phyloP scores from a whole-genome alignment of 2,113 vertebrate species.

The Eidolon helvum region DNA sequence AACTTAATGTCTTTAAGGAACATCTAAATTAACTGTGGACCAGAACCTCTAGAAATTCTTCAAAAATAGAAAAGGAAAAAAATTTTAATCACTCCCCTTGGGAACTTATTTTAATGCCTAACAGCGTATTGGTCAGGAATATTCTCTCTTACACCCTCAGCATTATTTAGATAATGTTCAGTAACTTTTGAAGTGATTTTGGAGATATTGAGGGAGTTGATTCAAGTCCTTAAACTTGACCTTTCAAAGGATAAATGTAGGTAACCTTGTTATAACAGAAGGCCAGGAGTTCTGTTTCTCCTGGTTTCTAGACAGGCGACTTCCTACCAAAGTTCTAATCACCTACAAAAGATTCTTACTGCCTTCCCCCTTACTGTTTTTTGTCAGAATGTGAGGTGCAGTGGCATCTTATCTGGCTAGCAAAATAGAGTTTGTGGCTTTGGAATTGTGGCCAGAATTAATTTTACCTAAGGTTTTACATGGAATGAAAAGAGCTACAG shows the following conservation, averaged over 20 bases:
- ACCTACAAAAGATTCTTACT: background rate
- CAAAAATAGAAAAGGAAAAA: background rate
- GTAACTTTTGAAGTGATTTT: background rate
- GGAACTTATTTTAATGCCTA: background rate
- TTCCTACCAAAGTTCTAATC: background rate
- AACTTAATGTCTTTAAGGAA: background rate
- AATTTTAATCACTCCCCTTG: background rate
- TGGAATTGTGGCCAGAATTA: background rate
- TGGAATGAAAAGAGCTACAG: background rate
- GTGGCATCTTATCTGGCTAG: background rate
- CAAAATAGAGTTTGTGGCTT: background rate
- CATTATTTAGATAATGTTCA: background rate
- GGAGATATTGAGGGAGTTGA: background rate
- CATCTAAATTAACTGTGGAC: background rate
- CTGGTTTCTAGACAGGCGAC: background rate
- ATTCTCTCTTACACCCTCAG: background rate
- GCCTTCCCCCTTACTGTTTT: background rate
- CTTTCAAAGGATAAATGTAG: background rate
- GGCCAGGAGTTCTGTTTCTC: background rate
- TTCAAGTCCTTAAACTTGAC: background rate
- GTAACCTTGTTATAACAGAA: background rate
- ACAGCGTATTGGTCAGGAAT: background rate
- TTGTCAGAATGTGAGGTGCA: background rate
- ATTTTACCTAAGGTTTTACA: background rate
- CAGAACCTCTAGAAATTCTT: background rate